Evolutionary conservation across 2,888 invertebrate species (phyloP), one percentile per base, ranked within the genome.

Genomic region (Troides helena): DNA sequence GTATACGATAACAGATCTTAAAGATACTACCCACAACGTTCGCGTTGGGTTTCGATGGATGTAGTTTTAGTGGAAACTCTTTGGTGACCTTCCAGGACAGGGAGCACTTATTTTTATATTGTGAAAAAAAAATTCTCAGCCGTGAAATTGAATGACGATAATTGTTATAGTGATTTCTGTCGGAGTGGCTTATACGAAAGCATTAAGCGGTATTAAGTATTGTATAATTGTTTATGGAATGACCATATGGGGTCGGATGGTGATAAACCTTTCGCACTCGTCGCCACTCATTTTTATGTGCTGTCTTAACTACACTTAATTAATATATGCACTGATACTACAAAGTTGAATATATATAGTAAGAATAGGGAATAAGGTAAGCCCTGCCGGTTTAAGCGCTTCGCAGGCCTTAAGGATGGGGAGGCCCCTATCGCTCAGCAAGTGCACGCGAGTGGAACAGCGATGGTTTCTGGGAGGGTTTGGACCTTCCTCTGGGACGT

Each of bases 21-120:
- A 36, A 10, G 2, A 4, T 12, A 25, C 2, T 7, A 1, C 18
- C 39, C 14, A 63, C 43, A 70, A 67, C 23, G 63, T 17, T 53
- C 59, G 39, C 7, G 39, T 39, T 10, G 10, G 10, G 39, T 39
- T 39, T 39, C 63, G 18, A 56, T n/a, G n/a, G 5, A 43, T 6
- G 21, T 14, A n/a, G 10, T 65, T 65, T 62, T 61, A 61, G 65
- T 58, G 56, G 36, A 25, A 59, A 10, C n/a, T n/a, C 56, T 8
- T 23, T 25, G n/a, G 39, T 46, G 30, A 21, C n/a, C 63, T 70
- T 70, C 66, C 70, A 53, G 59, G 18, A 60, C 36, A 46, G 23
- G 59, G 62, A 50, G 46, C 14, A 43, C 53, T 66, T 59, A 69
- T 62, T 60, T 39, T 67, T 70, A 56, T 58, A 67, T 59, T 67